Base-by-base conservation (phyloP, 2,113 vertebrate species). In the Salvator merianae region DNA sequence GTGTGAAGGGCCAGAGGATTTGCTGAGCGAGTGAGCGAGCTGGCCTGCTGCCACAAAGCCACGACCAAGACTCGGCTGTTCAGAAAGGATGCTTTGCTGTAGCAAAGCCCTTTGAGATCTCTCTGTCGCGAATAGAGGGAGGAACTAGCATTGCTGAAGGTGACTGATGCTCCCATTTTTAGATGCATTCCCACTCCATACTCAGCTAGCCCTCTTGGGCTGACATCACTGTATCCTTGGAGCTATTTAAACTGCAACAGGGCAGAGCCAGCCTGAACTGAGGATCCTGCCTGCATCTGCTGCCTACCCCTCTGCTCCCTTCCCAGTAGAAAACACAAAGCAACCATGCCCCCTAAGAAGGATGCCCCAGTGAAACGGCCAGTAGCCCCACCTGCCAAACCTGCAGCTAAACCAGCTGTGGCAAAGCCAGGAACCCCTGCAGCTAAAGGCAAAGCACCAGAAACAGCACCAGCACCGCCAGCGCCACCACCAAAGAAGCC, bases 291-390 rank as follows among this genome's bases (percentile, higher is more conserved):
- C 91, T 50, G 10, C 69, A 38, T 30, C 38, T 65, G 55, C 75
- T 78, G 34, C 86, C 71, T 90, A 89, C 88, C 88, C 89, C 84
- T 68, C 86, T 81, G 79, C 79, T 73, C n/a, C 36, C 5, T n/a
- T 36, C 26, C 86, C 78, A 74, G 66, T 28, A 36, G 38, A 40
- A 50, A 32, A 53, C 10, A 43, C 40, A 3, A 4, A 16, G 20
- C 28, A 14, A 69, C n/a, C 92, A 95, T 95, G 94, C 91, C 94
- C 82, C 94, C 94, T 85, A 95, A 94, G 92, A 95, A 95, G 69
- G 94, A 95, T 77, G 76, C 92, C 82, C 93, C 94, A 0, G 86
- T 95, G 91, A 95, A 94, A 92, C 92, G 92, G 86, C 93, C 94
- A 32, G 79, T 82, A 13, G 93, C 89, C 4, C 88, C 92, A 30